Evolutionary conservation across 2,888 invertebrate species (phyloP).

Genomic region (Cerastis rubricosa): DNA sequence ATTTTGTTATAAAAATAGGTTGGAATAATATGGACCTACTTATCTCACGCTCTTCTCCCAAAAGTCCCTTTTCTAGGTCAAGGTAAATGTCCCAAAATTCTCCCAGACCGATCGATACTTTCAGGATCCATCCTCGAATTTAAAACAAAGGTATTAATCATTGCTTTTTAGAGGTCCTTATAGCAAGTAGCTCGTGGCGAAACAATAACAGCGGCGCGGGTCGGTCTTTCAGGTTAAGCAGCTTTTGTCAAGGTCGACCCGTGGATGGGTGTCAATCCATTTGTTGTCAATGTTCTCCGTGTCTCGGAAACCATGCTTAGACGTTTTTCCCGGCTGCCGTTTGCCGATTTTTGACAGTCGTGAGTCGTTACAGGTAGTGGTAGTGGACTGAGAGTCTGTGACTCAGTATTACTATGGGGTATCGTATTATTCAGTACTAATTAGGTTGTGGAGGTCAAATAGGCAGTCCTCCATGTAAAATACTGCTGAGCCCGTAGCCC

Average conservation of each 20-base stretch:
- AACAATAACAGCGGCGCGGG: background rate
- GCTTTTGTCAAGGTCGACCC: no score
- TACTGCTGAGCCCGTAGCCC: no score
- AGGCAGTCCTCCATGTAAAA: background rate
- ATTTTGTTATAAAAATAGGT: background rate
- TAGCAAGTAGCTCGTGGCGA: background rate
- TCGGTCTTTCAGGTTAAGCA: background rate
- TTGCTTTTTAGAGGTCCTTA: no score
- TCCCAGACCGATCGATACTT: slow-evolving; percentile 26
- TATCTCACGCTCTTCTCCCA: background rate
- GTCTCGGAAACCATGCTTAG: background rate
- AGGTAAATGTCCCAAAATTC: slow-evolving; percentile 21
- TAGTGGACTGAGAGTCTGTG: background rate
- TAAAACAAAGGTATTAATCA: background rate
- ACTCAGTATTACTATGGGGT: background rate
- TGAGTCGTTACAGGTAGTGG: background rate
- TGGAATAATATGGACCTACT: background rate
- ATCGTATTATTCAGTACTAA: background rate
- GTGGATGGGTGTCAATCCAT: background rate
- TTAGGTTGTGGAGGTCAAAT: background rate
- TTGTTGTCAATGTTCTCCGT: background rate
- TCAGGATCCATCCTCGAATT: background rate
- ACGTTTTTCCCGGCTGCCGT: background rate
- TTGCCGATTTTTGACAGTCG: background rate
- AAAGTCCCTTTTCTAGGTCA: slow-evolving; percentile 21